Evolutionary conservation across 2,113 vertebrate species (phyloP).

Genomic region (Sorex fumeus): DNA sequence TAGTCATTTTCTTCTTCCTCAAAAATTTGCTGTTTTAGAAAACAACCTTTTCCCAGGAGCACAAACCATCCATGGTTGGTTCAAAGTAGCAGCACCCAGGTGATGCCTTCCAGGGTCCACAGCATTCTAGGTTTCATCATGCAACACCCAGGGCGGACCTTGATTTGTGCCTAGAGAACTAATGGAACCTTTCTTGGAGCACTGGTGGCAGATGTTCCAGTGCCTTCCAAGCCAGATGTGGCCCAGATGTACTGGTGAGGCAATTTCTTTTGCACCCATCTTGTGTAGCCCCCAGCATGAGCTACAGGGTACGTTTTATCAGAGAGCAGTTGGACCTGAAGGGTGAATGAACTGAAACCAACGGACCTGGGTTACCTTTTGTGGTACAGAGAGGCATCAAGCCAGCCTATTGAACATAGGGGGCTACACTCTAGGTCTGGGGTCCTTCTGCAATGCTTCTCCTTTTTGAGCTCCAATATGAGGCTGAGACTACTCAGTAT

Average conservation of each 20-base stretch:
- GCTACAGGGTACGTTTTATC: not conserved
- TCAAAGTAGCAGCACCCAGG: no score
- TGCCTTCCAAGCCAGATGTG: not conserved
- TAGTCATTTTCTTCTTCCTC: not conserved
- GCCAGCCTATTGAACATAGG: not conserved
- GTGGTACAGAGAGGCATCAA: not conserved
- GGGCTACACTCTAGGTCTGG: not conserved
- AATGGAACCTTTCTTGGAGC: no score
- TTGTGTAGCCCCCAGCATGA: accelerated
- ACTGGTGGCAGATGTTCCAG: no score
- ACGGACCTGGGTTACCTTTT: not conserved
- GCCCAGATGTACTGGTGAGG: no score
- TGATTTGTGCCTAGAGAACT: no score
- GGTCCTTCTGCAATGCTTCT: not conserved
- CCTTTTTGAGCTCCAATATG: not conserved
- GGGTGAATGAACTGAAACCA: not conserved
- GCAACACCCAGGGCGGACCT: no score
- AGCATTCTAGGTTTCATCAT: no score
- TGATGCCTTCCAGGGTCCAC: no score
- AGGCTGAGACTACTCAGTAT: not conserved
- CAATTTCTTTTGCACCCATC: not conserved
- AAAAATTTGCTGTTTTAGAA: not conserved
- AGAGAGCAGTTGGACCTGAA: not conserved
- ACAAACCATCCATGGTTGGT: no score
- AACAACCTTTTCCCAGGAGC: not conserved